Base-by-base conservation (phyloP, 2,113 vertebrate genomes). In the Actenoides hombroni region DNA sequence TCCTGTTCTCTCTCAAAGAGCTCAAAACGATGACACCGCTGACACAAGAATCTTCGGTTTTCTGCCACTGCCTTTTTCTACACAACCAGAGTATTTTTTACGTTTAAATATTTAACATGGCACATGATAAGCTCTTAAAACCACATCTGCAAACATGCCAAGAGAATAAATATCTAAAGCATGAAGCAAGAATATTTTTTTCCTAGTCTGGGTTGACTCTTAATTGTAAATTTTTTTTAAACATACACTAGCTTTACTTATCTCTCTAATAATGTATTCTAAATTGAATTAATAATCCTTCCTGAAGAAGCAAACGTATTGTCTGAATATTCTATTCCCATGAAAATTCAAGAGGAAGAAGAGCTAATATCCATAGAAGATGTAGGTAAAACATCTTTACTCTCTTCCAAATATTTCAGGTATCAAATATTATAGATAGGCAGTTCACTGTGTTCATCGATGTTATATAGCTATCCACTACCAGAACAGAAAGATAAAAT, bases 341-440 rank as follows among this genome's bases (percentile, higher is more conserved):
- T 54, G 42, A 92, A 97, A 92, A 93, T 86, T 91, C 77, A 91
- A 76, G 44, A 84, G 18, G 53, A 76, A 88, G n/a, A 15, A 91
- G 40, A 91, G 65, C 48, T 90, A 73, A 85, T 12, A 87, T 35
- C 1, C 4, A 39, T 26, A 80, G 26, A 86, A 6, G 4, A 60
- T 54, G n/a, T 63, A 85, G 6, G 16, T 68, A 71, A 94, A 84
- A 60, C 16, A 73, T 44, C 25, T 86, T 92, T 40, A 61, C 16
- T 70, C 19, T 81, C 23, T 53, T 78, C 60, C 2, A 2, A 25
- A 44, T 70, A 80, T 60, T 86, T 94, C 57, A 88, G 44, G 31
- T 92, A 81, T 61, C 44, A 31, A 86, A 2, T 40, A 46, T 44
- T 54, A 60, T 3, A 4, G 57, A 80, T 9, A 94, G 16, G 17